Evolutionary conservation across 2,113 vertebrate species (phyloP).

Genomic region (Cynoglossus semilaevis): DNA sequence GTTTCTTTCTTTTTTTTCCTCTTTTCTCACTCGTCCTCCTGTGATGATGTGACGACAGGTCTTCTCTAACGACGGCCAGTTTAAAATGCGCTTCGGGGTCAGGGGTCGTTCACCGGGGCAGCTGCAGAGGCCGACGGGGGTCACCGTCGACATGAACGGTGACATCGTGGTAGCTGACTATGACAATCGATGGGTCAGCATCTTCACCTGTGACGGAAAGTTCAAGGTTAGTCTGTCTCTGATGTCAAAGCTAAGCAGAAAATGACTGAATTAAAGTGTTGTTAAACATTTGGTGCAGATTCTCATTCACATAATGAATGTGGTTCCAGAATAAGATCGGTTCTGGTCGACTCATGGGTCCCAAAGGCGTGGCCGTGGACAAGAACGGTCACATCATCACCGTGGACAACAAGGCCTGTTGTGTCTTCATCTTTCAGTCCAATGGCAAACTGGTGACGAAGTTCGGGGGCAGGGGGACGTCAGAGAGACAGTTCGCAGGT

Average conservation of each 20-base stretch:
- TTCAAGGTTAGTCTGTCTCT: slow-evolving; percentile 93
- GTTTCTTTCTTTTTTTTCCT: background rate
- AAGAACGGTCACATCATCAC: slow-evolving; percentile 95
- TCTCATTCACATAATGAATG: background rate
- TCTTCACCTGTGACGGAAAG: slow-evolving; percentile 93
- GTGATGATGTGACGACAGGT: slow-evolving; percentile 68
- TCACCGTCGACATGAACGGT: slow-evolving; percentile 89
- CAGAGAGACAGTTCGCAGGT: slow-evolving; percentile 95
- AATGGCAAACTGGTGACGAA: slow-evolving; percentile 93
- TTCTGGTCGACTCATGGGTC: slow-evolving; percentile 91
- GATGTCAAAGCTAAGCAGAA: no score
- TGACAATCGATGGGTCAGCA: slow-evolving; percentile 97
- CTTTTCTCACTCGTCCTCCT: background rate
- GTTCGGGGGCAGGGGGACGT: slow-evolving; percentile 88
- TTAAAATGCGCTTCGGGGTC: slow-evolving; percentile 93
- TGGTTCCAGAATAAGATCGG: slow-evolving; percentile 88
- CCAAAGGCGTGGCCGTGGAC: slow-evolving; percentile 92
- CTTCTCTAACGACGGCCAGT: slow-evolving; percentile 93
- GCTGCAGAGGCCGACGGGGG: slow-evolving; percentile 91
- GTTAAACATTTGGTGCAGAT: no score
- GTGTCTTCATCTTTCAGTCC: slow-evolving; percentile 96
- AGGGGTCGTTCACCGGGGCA: slow-evolving; percentile 92
- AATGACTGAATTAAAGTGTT: no score
- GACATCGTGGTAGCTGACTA: slow-evolving; percentile 96
- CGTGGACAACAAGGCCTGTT: slow-evolving; percentile 98